Evolutionary conservation across 2,888 invertebrate genomes (phyloP), one percentile per base, ranked within the genome.

Genomic region (Lepidochrysops patricia): DNA sequence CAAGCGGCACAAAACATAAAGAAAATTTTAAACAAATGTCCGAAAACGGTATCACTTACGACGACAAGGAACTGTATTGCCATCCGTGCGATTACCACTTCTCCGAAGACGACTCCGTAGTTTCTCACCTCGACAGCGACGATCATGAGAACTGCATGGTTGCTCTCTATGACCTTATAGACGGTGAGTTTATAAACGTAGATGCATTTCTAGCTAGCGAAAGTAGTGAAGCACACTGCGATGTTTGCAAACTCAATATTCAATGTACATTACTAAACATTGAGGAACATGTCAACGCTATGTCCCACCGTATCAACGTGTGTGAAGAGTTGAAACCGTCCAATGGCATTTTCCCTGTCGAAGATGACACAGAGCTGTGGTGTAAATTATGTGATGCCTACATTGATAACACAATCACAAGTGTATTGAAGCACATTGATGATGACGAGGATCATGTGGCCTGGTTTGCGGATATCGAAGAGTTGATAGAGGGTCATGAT

Each of bases 391-490:
- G 81, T 56, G 69, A 75, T 64, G 63, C 67, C 7, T 79, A 73
- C 60, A 73, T 81, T 59, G 72, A 76, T 60, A 81, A 82, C 60
- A 76, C 74, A 19, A 68, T 80, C 2, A 75, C 75, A 63, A 52
- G 70, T 2, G 72, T 80, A 62, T 70, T 77, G 61, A 71, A 77
- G 32, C 81, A 82, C 70, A 72, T 80, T 12, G 71, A 75, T 64
- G 82, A 83, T 60, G 73, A 78, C 62, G 75, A 79, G 63, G 70
- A 73, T 5, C 68, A 72, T 4, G 69, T 75, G 63, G 70, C 74
- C 5, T 84, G 84, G 83, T 77, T 84, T 49, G 62, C 71, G 19
- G 75, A 79, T 43, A 75, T 84, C 15, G 79, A 82, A 62, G 79
- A 76, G 60, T 62, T 80, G 32, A 78, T 76, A 7, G 68, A 74